These are phyloP conservation scores for Neoaliturus tenellus DNA, from an alignment of 2,888 invertebrate species.

Conservation along the genomic window DNA sequence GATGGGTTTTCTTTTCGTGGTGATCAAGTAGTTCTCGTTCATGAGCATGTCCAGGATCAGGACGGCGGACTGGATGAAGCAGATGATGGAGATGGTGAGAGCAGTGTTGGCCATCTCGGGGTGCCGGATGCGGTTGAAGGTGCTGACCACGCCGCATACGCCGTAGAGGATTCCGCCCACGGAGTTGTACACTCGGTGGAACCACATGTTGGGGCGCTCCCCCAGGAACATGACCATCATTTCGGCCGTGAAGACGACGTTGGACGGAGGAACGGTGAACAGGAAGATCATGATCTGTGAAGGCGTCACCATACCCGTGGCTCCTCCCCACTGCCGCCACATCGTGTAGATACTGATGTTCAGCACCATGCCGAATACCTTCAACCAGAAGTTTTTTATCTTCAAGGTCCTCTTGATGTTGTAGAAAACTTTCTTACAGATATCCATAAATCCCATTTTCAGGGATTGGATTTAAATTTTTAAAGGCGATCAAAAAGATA, in stretches of 20 bases:
- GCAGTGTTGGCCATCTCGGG: background rate
- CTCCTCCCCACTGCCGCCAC: background rate
- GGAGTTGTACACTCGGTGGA: conserved; percentile 14
- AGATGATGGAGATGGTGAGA: background rate
- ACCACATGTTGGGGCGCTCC: background rate
- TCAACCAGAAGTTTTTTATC: background rate
- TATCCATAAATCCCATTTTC: background rate
- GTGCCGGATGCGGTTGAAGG: background rate
- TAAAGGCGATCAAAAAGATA: background rate
- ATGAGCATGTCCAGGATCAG: conserved; percentile 17
- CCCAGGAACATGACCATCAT: conserved; percentile 16
- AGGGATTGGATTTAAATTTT: background rate
- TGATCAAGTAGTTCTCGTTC: background rate
- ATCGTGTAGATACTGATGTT: background rate
- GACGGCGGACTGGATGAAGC: conserved; percentile 6
- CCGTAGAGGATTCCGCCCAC: conserved; percentile 9
- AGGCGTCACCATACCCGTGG: background rate
- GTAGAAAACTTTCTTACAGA: background rate
- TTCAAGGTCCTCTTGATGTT: background rate
- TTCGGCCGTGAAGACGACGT: conserved; percentile 1
- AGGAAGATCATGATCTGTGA: background rate
- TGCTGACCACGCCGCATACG: background rate
- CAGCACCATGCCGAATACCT: background rate
- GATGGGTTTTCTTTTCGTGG: background rate
- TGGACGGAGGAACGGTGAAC: background rate